These are phyloP conservation scores for Caenorhabditis doughertyi DNA, from an alignment of 2,888 invertebrate genomes.

Conservation along the genomic window DNA sequence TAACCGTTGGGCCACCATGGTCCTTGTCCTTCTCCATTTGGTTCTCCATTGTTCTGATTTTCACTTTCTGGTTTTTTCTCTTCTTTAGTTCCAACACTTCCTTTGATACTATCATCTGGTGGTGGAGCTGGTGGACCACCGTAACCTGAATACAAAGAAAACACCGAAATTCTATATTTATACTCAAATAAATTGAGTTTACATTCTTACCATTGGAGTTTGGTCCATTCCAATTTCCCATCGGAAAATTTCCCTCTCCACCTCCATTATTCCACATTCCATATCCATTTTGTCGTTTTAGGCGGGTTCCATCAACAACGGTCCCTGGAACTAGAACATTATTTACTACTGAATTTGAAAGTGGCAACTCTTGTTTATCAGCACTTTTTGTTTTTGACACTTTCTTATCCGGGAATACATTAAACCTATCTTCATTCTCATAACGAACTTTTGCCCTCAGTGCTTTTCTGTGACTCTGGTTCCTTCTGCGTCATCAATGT, in stretches of 20 bases:
- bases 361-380: conserved; percentile 1
- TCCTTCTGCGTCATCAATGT: conserved; percentile 7
- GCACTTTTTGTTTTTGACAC: conserved; percentile 22
- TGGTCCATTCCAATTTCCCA: conserved; percentile 53
- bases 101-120: conserved; percentile 45
- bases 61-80: conserved; percentile 20
- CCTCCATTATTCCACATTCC: conserved; percentile 52
- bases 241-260: conserved; percentile 41
- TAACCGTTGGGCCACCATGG: conserved; percentile 52
- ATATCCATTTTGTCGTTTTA: conserved; percentile 55
- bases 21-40: conserved; percentile 23
- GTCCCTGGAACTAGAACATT: conserved; percentile 14
- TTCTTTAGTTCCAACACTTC: conserved; percentile 43
- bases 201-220: conserved; percentile 51
- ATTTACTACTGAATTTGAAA: background rate
- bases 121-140: conserved; percentile 32
- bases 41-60: conserved; percentile 23
- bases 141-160: conserved; percentile 53
- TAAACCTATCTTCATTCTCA: background rate
- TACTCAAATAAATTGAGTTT: no score
- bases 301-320: conserved; percentile 18
- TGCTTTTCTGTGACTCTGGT: conserved; percentile 2
- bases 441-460: conserved; percentile 30
- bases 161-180: no score
- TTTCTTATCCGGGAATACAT: background rate